These are phyloP conservation scores for Orientallactaga sibirica DNA, from an alignment of 2,797 vertebrate species.

Conservation along the genomic window DNA sequence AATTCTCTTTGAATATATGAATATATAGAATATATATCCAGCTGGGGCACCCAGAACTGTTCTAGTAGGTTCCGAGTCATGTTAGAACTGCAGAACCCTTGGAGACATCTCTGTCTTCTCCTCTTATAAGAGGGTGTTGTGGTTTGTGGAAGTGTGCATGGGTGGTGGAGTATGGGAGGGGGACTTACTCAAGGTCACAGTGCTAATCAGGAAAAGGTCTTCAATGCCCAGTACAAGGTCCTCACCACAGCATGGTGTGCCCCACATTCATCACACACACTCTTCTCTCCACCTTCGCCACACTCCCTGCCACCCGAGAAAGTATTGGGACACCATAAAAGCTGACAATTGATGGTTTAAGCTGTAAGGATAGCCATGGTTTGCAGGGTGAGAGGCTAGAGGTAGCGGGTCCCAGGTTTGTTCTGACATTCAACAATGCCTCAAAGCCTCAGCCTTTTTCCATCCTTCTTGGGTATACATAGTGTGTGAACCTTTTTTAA, in stretches of 20 bases:
- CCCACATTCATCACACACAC: neutral
- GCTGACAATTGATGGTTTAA: neutral
- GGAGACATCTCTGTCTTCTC: neutral
- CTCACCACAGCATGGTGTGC: neutral
- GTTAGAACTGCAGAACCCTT: conserved; percentile 15
- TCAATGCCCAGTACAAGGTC: neutral
- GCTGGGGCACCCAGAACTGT: neutral
- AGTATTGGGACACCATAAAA: neutral
- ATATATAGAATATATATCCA: neutral
- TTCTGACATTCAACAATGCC: neutral
- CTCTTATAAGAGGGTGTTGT: neutral
- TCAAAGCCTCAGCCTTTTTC: neutral
- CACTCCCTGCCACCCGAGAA: neutral
- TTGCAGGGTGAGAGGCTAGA: neutral
- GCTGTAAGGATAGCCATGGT: neutral
- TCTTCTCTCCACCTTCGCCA: neutral
- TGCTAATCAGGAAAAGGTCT: conserved; percentile 42
- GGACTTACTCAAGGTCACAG: neutral
- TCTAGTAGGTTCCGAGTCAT: neutral
- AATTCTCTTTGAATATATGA: conserved; percentile 30
- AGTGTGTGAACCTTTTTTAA: neutral
- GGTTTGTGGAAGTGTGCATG: neutral
- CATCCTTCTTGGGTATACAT: neutral
- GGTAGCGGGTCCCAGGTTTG: neutral
- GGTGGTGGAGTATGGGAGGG: neutral